Evolutionary conservation across 2,113 vertebrate genomes (phyloP).

Genomic region (Tragelaphus strepsiceros): DNA sequence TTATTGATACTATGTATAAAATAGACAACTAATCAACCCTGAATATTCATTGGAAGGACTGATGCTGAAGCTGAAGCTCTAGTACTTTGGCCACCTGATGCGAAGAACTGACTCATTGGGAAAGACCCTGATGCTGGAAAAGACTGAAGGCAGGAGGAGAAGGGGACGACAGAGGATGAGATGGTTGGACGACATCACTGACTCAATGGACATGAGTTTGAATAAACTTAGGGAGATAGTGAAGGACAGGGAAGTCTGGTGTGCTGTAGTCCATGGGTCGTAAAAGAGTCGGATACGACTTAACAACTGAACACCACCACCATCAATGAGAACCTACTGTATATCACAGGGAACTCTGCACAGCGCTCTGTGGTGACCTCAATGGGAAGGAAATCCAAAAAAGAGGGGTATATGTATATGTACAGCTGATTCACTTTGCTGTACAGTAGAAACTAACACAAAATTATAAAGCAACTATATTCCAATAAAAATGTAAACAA

Average conservation of each 20-base stretch:
- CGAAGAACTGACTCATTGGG: rapidly evolving
- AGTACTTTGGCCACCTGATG: background rate
- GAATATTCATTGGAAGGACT: background rate
- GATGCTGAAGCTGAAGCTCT: background rate
- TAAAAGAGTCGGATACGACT: background rate
- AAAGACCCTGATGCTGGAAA: background rate
- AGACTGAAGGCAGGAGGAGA: background rate
- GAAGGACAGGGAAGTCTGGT: background rate
- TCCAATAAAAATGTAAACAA: background rate
- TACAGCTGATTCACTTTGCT: background rate
- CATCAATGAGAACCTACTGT: background rate
- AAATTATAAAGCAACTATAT: background rate
- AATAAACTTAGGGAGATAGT: background rate
- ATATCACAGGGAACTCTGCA: background rate
- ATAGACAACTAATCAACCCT: background rate
- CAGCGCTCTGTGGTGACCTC: background rate
- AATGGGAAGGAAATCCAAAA: background rate
- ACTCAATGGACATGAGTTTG: background rate
- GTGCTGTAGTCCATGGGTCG: background rate
- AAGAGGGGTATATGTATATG: background rate
- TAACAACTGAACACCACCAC: background rate
- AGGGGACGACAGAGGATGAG: background rate
- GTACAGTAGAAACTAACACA: background rate
- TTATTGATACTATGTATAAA: background rate
- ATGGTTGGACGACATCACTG: background rate